Evolutionary conservation across 2,113 vertebrate species (phyloP), one percentile per base, ranked within the genome.

Genomic region (Rostratula benghalensis): DNA sequence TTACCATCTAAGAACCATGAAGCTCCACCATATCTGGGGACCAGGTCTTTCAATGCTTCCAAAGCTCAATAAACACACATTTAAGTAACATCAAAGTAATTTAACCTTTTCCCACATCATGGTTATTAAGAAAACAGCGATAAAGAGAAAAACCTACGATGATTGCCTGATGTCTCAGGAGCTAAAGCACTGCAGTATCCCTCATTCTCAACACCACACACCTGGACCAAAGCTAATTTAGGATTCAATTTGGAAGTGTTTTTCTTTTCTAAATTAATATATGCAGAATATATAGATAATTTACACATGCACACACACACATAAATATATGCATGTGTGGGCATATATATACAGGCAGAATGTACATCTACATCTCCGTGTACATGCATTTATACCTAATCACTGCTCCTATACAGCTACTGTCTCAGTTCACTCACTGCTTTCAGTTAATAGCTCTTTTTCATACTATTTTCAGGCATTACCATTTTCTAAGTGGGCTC

Each of bases 341-440:
- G 7, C 17, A 23, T 11, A 39, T 25, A 24, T 5, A 43, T 14
- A 35, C 48, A 63, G 3, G 7, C 15, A 24, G 53, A 27, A 31
- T 3, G 6, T 19, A 51, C 43, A 39, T 7, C 12, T 6, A 37
- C 12, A 27, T 30, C 37, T 23, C 17, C 3, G 43, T 27, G 25
- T 28, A 35, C 8, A 28, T 7, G 39, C 11, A 63, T n/a, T 81
- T 54, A 25, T 13, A 48, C 13, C 35, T 28, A 70, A 30, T 7
- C 4, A 0, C 13, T 39, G 71, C 46, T 64, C 35, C 69, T 12
- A 3, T 6, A 35, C 0, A 43, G 30, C 22, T 30, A 5, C 24
- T 17, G 22, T 45, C 63, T 48, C 48, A 31, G 54, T 13, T 35
- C 82, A 45, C 78, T 56, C 30, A 41, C n/a, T 9, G 10, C 7